Evolutionary conservation across 2,797 vertebrate species (phyloP).

Genomic region (Paratrypauchen microcephalus): DNA sequence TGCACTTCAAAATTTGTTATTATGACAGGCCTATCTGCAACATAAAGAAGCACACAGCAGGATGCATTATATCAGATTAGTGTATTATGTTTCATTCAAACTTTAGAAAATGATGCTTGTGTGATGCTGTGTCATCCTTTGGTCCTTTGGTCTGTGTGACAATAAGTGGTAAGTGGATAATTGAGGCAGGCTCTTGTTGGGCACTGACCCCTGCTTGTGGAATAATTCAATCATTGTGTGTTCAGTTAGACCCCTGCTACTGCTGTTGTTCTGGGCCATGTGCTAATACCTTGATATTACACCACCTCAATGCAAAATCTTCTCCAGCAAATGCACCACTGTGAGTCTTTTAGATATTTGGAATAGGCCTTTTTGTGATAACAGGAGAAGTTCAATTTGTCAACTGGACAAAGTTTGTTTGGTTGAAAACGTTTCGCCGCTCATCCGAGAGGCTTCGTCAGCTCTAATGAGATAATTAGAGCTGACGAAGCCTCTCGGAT

Average conservation of each 20-base stretch:
- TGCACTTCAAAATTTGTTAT: too few relatives aligned
- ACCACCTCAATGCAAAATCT: constrained; percentile 19
- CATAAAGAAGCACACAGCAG: not conserved
- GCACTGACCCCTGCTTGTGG: constrained; percentile 35
- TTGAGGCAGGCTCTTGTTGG: constrained; percentile 23
- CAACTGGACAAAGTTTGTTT: too few relatives aligned
- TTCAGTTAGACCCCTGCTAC: constrained; percentile 33
- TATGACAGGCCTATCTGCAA: too few relatives aligned
- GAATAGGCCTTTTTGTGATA: too few relatives aligned
- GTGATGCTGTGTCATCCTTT: not conserved
- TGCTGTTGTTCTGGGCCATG: constrained; percentile 46
- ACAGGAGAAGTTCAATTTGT: too few relatives aligned
- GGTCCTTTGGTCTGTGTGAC: constrained; percentile 22
- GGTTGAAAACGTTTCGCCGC: too few relatives aligned
- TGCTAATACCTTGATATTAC: constrained; percentile 46
- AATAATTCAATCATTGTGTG: constrained; percentile 51
- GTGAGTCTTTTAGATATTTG: not conserved
- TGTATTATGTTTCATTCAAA: not conserved
- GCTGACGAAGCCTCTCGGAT: too few relatives aligned
- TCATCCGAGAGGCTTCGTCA: too few relatives aligned
- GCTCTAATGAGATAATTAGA: too few relatives aligned
- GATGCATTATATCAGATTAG: not conserved
- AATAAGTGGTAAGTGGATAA: constrained; percentile 40
- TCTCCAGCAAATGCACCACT: constrained; percentile 1
- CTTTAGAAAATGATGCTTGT: not conserved